phyloP scores from a whole-genome alignment of 2,888 invertebrate genomes.

The Oligia latruncula region DNA sequence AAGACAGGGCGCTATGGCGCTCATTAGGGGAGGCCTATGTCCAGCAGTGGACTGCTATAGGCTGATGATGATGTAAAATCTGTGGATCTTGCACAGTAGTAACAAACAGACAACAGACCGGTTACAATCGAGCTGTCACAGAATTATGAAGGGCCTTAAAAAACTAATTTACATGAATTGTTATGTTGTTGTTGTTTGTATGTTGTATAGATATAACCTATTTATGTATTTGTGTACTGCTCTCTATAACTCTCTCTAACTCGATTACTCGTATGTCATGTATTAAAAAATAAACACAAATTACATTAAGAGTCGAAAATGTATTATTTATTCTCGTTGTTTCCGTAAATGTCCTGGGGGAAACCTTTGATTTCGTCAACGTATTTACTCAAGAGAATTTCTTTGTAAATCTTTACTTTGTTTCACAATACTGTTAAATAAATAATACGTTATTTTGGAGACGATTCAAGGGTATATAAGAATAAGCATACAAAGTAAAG shows the following conservation, averaged over 20 bases:
- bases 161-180: too few species aligned
- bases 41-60: too few species aligned
- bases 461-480: background rate
- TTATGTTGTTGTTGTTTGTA: too few species aligned
- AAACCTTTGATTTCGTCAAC: conserved; percentile 46
- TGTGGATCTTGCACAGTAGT: too few species aligned
- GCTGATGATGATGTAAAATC: too few species aligned
- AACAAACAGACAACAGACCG: too few species aligned
- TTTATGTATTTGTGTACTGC: too few species aligned
- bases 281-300: conserved; percentile 11
- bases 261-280: background rate
- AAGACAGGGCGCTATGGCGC: too few species aligned
- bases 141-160: too few species aligned
- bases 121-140: too few species aligned
- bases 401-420: conserved; percentile 40
- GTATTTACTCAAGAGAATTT: conserved; percentile 29
- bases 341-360: conserved; percentile 6
- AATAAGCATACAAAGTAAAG: conserved; percentile 8
- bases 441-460: conserved; percentile 41
- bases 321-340: conserved; percentile 33
- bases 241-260: background rate
- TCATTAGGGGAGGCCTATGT: too few species aligned
- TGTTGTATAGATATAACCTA: too few species aligned
- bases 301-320: conserved; percentile 18
- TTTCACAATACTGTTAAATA: conserved; percentile 33